A percentile compares a stretch with the other conserved stretches of the same genome.
phyloP scores from a whole-genome alignment of 2,888 invertebrate genomes.

The Protophormia terraenovae region DNA sequence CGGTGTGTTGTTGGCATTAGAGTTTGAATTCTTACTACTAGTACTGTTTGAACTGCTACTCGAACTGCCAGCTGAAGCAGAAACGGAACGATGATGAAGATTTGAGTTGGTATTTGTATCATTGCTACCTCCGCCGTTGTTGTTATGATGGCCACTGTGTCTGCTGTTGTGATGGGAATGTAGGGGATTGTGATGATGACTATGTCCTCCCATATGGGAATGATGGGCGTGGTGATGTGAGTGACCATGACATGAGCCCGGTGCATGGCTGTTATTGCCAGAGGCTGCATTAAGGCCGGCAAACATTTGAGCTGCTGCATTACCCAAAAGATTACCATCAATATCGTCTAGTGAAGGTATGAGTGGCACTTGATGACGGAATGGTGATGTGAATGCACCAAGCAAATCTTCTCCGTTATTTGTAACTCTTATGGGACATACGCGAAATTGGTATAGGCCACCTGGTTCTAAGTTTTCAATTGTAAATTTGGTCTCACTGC shows the following conservation, averaged over 20 bases:
- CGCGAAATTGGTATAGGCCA: conserved; percentile 89
- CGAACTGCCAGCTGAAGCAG: conserved; percentile 77
- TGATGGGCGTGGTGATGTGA: conserved; percentile 68
- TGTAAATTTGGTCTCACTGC: conserved; percentile 84
- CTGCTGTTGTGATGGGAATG: conserved; percentile 77
- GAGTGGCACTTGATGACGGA: conserved; percentile 82
- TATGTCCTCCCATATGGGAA: conserved; percentile 71
- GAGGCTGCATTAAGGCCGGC: conserved; percentile 66
- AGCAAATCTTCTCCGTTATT: conserved; percentile 83
- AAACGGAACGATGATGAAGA: conserved; percentile 77
- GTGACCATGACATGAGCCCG: conserved; percentile 66
- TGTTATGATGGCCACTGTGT: conserved; percentile 71
- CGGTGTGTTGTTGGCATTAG: conserved; percentile 40
- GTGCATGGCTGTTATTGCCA: conserved; percentile 63
- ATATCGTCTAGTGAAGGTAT: conserved; percentile 73
- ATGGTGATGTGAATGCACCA: conserved; percentile 87
- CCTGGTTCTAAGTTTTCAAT: conserved; percentile 88
- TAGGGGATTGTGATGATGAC: conserved; percentile 71
- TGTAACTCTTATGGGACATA: conserved; percentile 88
- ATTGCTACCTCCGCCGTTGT: conserved; percentile 66
- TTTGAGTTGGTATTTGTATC: conserved; percentile 49
- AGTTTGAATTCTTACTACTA: conserved; percentile 66
- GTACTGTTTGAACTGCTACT: conserved; percentile 72
- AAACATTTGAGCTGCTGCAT: conserved; percentile 68
- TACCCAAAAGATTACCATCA: conserved; percentile 72